Evolutionary conservation across 2,797 vertebrate genomes (phyloP).

Genomic region (Chiroxiphia lanceolata): DNA sequence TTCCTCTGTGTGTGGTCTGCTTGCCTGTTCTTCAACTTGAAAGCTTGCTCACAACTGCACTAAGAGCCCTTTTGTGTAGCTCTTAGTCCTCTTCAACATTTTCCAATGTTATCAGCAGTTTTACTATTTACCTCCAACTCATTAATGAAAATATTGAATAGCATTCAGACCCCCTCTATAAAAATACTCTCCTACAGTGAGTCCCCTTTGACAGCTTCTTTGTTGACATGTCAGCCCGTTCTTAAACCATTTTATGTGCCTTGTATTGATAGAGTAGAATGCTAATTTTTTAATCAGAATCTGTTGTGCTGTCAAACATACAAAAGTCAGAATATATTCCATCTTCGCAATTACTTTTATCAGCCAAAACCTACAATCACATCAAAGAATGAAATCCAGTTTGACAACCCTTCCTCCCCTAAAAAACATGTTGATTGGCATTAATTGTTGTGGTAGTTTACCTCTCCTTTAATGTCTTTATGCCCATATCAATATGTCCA

Average conservation of each 20-base stretch:
- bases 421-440: conserved; percentile 37
- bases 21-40: neutral
- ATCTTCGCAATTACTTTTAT: conserved; percentile 54
- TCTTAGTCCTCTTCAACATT: neutral
- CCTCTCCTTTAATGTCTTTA: conserved; percentile 13
- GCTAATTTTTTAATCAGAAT: conserved; percentile 56
- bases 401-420: conserved; percentile 41
- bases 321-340: conserved; percentile 17
- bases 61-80: neutral
- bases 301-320: conserved; percentile 5
- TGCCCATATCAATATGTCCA: neutral
- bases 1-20: neutral
- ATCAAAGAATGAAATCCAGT: neutral
- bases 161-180: neutral
- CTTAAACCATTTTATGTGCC: conserved; percentile 26
- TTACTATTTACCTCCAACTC: conserved; percentile 30
- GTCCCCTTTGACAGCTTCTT: conserved; percentile 38
- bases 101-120: neutral
- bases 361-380: conserved; percentile 38
- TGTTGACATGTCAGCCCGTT: conserved; percentile 31
- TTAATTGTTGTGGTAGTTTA: conserved; percentile 59
- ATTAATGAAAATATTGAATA: conserved; percentile 7
- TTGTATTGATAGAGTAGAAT: conserved; percentile 36
- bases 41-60: neutral
- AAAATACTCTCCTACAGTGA: neutral